phyloP scores from a whole-genome alignment of 2,797 vertebrate species.

The Notoglanidium macrostoma region DNA sequence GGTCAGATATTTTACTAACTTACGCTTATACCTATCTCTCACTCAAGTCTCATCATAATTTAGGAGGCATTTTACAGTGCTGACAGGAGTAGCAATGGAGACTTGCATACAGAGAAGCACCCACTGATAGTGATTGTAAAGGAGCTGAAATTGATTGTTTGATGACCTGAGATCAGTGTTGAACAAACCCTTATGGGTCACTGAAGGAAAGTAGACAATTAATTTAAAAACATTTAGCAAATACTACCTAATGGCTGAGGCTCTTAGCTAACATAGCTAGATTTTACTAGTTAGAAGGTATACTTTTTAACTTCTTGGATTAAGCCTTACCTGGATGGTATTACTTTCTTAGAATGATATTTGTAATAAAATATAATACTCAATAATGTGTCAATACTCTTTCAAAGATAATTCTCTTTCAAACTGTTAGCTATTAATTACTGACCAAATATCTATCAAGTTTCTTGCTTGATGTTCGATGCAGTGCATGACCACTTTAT shows the following conservation, averaged over 20 bases:
- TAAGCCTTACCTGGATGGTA: background rate
- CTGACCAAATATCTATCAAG: background rate
- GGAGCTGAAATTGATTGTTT: background rate
- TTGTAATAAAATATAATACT: background rate
- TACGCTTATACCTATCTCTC: background rate
- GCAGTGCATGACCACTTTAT: background rate
- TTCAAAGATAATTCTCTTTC: background rate
- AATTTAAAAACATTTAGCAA: background rate
- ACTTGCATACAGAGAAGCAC: background rate
- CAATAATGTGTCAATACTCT: background rate
- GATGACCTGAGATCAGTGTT: background rate
- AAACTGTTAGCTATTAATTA: background rate
- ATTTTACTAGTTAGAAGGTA: background rate
- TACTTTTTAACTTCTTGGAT: too few relatives aligned
- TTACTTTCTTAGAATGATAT: background rate
- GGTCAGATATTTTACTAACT: constrained; percentile 17
- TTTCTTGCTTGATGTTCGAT: background rate
- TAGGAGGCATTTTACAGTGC: background rate
- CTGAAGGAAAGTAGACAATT: background rate
- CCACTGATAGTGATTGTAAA: background rate
- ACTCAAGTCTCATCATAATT: background rate
- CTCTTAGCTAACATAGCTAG: background rate
- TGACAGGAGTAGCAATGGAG: constrained; percentile 10
- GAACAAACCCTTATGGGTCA: background rate
- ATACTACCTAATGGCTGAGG: background rate